A percentile compares a stretch with the other conserved stretches of the same genome.
Evolutionary conservation across 1,140 invertebrate genomes (phyloP).

Genomic region (Idris sp.): DNA sequence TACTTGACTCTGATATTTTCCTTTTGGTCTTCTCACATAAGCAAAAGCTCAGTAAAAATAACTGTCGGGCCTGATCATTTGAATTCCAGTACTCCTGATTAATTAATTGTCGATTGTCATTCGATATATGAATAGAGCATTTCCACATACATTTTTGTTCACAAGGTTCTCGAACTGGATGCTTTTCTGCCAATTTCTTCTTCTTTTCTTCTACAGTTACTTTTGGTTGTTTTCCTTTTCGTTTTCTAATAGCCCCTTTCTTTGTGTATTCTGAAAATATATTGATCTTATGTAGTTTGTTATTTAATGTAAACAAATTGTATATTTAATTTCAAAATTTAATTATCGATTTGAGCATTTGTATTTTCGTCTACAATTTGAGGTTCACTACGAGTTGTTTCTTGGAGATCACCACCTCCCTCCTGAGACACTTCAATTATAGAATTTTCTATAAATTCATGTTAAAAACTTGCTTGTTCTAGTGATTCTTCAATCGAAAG

Average conservation of each 20-base stretch:
- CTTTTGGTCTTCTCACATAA: slow-evolving; percentile 12
- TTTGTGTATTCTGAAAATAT: slow-evolving; percentile 1
- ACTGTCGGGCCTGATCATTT: neutral
- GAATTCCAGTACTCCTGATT: slow-evolving; percentile 26
- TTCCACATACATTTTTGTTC: slow-evolving; percentile 1
- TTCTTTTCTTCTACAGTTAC: neutral
- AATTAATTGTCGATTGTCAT: slow-evolving; percentile 8
- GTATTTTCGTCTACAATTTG: no score
- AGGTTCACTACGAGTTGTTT: no score
- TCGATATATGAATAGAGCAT: neutral
- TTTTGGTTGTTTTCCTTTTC: neutral
- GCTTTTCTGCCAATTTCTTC: neutral
- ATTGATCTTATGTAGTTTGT: no score
- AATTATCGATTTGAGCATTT: no score
- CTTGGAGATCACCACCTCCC: no score
- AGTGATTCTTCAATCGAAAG: no score
- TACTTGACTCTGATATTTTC: neutral
- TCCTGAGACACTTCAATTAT: no score
- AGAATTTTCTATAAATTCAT: no score
- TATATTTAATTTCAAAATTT: no score
- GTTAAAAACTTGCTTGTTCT: no score
- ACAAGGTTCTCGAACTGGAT: neutral
- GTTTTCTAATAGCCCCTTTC: neutral
- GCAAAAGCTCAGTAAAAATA: no score
- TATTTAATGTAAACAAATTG: no score